Conservation (phyloP, 2,113 vertebrate genomes). For the Podarcis muralis region DNA sequence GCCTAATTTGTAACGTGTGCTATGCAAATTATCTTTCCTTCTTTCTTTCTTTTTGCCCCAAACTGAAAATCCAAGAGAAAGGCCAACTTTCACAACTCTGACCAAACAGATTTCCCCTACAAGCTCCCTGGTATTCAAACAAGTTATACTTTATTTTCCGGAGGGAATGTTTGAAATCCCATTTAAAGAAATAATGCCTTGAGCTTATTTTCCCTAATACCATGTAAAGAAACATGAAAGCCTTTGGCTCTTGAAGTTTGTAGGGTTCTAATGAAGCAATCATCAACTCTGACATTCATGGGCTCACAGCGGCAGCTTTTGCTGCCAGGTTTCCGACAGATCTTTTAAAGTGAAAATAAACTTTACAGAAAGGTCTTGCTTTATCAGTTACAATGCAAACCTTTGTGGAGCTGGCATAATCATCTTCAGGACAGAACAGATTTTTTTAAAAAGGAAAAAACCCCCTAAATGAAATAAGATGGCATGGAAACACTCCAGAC, state of each 20-base stretch:
- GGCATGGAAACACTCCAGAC: constrained; percentile 17
- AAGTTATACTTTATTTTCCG: constrained; percentile 54
- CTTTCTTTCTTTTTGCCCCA: constrained; percentile 45
- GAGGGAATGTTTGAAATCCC: constrained; percentile 73
- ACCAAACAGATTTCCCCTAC: constrained; percentile 58
- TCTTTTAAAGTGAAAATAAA: constrained; percentile 52
- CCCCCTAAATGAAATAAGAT: neutral
- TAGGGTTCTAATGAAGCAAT: constrained; percentile 74
- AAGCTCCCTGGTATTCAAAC: constrained; percentile 72
- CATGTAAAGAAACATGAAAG: constrained; percentile 80
- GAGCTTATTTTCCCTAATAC: constrained; percentile 80
- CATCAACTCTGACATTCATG: constrained; percentile 60
- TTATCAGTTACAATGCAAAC: constrained; percentile 14
- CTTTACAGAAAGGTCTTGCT: constrained; percentile 39
- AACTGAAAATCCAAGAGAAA: constrained; percentile 59
- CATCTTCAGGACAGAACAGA: neutral
- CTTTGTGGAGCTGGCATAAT: neutral
- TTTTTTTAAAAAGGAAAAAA: no score
- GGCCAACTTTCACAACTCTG: constrained; percentile 60
- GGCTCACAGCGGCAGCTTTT: constrained; percentile 48
- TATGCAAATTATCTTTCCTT: no score
- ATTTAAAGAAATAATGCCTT: constrained; percentile 79
- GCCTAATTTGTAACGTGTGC: no score
- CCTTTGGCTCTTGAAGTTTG: constrained; percentile 71
- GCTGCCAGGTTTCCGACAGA: constrained; percentile 44